A percentile compares a stretch with the other conserved stretches of the same genome.
Evolutionary conservation across 2,113 vertebrate genomes (phyloP).

Genomic region (Hippocampus barbouri): DNA sequence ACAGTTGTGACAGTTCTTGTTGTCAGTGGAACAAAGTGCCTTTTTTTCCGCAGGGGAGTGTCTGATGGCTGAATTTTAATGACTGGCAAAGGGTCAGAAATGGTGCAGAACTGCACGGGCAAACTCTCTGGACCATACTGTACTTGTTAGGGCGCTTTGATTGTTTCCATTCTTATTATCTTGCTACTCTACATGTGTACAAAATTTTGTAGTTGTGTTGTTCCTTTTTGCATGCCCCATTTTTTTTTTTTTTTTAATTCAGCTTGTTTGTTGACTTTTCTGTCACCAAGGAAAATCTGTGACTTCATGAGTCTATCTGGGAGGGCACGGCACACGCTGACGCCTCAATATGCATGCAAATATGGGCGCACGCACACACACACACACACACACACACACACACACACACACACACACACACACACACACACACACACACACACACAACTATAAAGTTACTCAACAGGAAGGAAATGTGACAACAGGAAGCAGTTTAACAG

Average conservation of each 20-base stretch:
- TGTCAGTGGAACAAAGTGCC: not conserved
- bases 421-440: not conserved
- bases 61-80: not conserved
- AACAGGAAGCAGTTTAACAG: slow-evolving; percentile 60
- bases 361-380: not conserved
- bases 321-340: slow-evolving; percentile 3
- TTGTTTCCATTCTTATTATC: not conserved
- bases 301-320: not conserved
- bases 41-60: not conserved
- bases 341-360: not conserved
- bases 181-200: not conserved
- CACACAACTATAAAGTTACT: slow-evolving; percentile 47
- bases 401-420: not conserved
- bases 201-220: not conserved
- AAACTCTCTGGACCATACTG: not conserved
- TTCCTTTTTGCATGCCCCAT: not conserved
- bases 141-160: not conserved
- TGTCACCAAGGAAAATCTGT: slow-evolving; percentile 1
- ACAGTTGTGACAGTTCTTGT: not conserved
- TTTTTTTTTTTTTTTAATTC: not conserved
- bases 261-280: slow-evolving; percentile 2
- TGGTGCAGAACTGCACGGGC: not conserved
- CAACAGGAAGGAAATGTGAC: slow-evolving; percentile 65
- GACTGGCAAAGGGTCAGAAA: not conserved
- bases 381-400: slow-evolving; percentile 7